Conservation (phyloP, 2,113 vertebrate species). For the Cettia cetti region DNA sequence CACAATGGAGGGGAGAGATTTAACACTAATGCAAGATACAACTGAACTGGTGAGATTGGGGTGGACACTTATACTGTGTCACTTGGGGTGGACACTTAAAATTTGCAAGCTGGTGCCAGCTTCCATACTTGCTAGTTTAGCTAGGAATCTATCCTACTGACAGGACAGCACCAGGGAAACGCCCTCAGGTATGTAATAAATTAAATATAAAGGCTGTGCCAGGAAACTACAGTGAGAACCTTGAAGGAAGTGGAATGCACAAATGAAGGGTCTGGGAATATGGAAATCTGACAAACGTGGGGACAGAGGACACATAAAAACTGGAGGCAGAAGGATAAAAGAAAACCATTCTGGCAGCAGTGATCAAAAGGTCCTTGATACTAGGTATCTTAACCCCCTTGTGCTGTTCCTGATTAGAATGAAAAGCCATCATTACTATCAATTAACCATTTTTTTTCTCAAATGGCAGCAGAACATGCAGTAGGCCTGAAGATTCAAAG, state of each 20-base stretch:
- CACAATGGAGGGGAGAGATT: neutral
- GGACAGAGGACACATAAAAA: neutral
- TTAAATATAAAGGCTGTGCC: neutral
- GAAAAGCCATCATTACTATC: neutral
- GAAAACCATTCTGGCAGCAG: neutral
- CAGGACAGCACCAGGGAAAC: neutral
- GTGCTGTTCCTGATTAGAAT: neutral
- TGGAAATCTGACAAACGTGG: neutral
- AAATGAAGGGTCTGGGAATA: neutral
- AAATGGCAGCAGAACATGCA: neutral
- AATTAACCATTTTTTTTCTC: neutral
- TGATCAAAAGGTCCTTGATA: neutral
- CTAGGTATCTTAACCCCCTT: neutral
- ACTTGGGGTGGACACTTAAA: neutral
- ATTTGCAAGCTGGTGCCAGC: neutral
- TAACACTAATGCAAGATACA: neutral
- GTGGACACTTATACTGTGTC: neutral
- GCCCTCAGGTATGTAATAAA: neutral
- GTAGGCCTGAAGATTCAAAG: neutral
- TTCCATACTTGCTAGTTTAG: neutral
- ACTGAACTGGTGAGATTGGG: neutral
- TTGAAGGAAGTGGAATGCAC: neutral
- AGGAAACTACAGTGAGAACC: neutral
- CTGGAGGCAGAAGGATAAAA: neutral
- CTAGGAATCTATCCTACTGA: neutral